Base-by-base conservation (phyloP, 2,888 invertebrate genomes). In the Anodontia alba region DNA sequence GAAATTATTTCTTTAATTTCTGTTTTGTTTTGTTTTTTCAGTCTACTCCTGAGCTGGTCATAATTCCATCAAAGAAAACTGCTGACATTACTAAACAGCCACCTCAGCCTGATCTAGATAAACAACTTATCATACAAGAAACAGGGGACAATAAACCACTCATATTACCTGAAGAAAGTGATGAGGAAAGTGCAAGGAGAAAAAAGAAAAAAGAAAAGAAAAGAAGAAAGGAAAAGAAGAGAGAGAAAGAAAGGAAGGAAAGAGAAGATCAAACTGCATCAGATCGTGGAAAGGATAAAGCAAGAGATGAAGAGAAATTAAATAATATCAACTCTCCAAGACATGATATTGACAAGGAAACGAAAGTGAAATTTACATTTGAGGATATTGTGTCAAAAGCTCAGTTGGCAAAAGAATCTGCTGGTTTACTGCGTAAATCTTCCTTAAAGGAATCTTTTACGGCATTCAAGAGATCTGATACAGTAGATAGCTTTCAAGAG, bases 181-280 rank as follows among this genome's bases (percentile, higher is more conserved):
- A 73, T 43, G 62, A 77, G 29, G 77, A 79, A 68, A 62, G 68
- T 51, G 68, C 33, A 17, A 57, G n/a, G 49, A 67, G 66, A 76
- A 78, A 67, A 76, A 78, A 57, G 80, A 87, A 83, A 80, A 84
- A 66, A 83, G 77, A 70, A 17, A 81, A 87, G 82, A 85, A 87
- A 69, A 84, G 80, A 57, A 81, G 82, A 73, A 76, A 81, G 31
- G 76, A 87, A 74, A 82, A 71, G 69, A 67, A 87, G 31, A 57
- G 78, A 17, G 76, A 88, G 23, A 78, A 76, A 70, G 75, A 80
- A 29, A 80, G 74, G n/a, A 80, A 73, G 42, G 75, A 66, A 43
- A 76, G 73, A 17, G 80, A 81, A 67, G 38, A 70, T 7, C 38
- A 66, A 7, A 38, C 36, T 36, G 51, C 42, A 15, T 71, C 26